Evolutionary conservation across 1,140 invertebrate genomes (phyloP), one percentile per base, ranked within the genome.

Genomic region (Drosophila rufa): DNA sequence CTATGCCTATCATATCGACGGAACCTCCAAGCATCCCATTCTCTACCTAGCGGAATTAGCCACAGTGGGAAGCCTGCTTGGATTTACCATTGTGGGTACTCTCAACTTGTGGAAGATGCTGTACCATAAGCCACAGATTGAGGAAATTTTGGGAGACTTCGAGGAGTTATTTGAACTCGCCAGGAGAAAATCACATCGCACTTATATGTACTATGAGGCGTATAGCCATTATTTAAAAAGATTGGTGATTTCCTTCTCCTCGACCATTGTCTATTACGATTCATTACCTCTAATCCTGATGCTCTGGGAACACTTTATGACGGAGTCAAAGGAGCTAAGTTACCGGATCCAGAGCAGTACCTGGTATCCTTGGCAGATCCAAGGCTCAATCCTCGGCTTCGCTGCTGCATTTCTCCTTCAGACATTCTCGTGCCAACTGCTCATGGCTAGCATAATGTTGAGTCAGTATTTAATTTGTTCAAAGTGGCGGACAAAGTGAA

Each of bases 291-390:
- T 89, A 47, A 12, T 68, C 2, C 68, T 75, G n/a, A 36, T 85
- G n/a, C n/a, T n/a, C n/a, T n/a, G n/a, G n/a, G n/a, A n/a, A n/a
- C n/a, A n/a, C n/a, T n/a, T n/a, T n/a, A n/a, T 66, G 9, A 22
- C 40, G 2, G 61, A 71, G 0, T 55, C 51, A 1, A 15, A 61
- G n/a, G 19, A 75, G 0, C 17, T 89, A 2, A 55, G 38, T 0
- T 91, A 75, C 56, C 69, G 73, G 4, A 75, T 70, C 11, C 89
- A 91, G 47, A 89, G 83, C 27, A 76, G 76, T 47, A 80, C 87
- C 17, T 91, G 89, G 89, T 91, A 91, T 79, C 87, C 89, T 8
- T 91, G 89, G 89, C 75, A 64, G 4, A 46, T 62, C n/a, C 12
- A 50, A 2, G 50, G 68, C 15, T 62, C 42, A 14, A n/a, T 25